phyloP scores from a whole-genome alignment of 1,140 invertebrate species.

The Sarcophaga peregrina region DNA sequence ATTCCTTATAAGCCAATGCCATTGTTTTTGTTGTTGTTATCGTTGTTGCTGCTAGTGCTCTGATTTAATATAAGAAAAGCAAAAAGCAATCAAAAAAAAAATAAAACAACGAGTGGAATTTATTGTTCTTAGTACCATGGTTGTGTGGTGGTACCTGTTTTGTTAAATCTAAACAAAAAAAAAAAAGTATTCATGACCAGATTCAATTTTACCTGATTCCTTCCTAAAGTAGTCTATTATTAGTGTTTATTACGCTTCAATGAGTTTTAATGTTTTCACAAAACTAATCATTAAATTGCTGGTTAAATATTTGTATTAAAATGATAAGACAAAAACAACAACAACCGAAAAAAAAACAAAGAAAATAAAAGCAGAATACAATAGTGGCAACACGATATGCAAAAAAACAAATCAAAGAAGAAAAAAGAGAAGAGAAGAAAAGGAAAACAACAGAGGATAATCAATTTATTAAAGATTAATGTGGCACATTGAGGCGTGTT shows the following conservation, averaged over 20 bases:
- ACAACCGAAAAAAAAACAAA: neutral
- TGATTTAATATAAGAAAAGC: constrained; percentile 4
- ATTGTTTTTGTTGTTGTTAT: neutral
- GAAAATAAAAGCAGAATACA: neutral
- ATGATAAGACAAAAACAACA: neutral
- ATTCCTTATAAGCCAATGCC: too few relatives aligned
- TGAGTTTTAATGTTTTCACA: constrained; percentile 64
- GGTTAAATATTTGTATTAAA: constrained; percentile 55
- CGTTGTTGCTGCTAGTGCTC: neutral
- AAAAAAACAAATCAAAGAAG: too few relatives aligned
- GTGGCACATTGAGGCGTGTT: too few relatives aligned
- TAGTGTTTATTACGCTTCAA: constrained; percentile 64
- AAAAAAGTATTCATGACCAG: neutral
- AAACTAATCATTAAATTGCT: constrained; percentile 65
- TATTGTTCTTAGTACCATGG: neutral
- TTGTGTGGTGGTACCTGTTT: neutral
- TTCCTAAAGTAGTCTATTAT: constrained; percentile 62
- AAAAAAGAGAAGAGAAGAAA: too few relatives aligned
- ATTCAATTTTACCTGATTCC: constrained; percentile 20
- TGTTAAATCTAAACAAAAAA: neutral
- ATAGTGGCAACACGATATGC: neutral
- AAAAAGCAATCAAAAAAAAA: too few relatives aligned
- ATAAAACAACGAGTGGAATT: neutral
- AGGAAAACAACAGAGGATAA: too few relatives aligned
- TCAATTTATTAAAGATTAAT: too few relatives aligned